phyloP scores from a whole-genome alignment of 2,888 invertebrate species.

The Platyscelio sp. region DNA sequence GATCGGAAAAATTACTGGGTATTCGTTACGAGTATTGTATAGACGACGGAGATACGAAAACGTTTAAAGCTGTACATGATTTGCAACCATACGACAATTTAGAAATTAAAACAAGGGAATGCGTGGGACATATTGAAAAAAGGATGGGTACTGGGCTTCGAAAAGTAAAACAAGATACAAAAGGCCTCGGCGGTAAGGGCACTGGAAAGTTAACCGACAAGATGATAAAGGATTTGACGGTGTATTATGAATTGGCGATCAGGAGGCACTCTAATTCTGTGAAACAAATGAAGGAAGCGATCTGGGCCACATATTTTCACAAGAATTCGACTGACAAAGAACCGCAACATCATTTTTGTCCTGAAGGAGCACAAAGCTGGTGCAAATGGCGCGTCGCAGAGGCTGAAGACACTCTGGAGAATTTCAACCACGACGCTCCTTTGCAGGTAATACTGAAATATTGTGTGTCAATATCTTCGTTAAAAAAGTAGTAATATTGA shows the following conservation, averaged over 20 bases:
- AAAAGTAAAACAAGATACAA: conserved; percentile 15
- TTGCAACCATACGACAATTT: conserved; percentile 38
- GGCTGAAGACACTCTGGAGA: not conserved
- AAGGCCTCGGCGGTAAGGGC: conserved; percentile 20
- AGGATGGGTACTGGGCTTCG: conserved; percentile 22
- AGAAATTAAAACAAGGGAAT: conserved; percentile 14
- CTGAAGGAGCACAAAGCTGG: conserved; percentile 16
- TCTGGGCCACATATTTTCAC: conserved; percentile 38
- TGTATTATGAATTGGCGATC: conserved; percentile 21
- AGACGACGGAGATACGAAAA: conserved; percentile 56
- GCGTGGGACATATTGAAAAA: conserved; percentile 5
- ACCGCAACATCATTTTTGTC: conserved; percentile 31
- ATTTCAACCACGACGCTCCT: conserved; percentile 21
- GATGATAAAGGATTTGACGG: not conserved
- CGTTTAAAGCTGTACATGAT: conserved; percentile 41
- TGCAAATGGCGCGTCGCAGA: conserved; percentile 33
- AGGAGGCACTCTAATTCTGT: conserved; percentile 31
- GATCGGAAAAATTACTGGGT: conserved; percentile 12
- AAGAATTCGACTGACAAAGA: conserved; percentile 21
- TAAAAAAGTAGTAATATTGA: too few relatives aligned
- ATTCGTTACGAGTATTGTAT: conserved; percentile 42
- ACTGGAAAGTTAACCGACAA: conserved; percentile 21
- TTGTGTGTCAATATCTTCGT: not conserved
- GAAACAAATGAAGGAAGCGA: conserved; percentile 19
- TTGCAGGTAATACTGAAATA: conserved; percentile 10